Percentiles rank a stretch among this genome's conserved stretches.
Evolutionary conservation across 2,888 invertebrate genomes (phyloP).

Genomic region (Colostygia pectinataria): DNA sequence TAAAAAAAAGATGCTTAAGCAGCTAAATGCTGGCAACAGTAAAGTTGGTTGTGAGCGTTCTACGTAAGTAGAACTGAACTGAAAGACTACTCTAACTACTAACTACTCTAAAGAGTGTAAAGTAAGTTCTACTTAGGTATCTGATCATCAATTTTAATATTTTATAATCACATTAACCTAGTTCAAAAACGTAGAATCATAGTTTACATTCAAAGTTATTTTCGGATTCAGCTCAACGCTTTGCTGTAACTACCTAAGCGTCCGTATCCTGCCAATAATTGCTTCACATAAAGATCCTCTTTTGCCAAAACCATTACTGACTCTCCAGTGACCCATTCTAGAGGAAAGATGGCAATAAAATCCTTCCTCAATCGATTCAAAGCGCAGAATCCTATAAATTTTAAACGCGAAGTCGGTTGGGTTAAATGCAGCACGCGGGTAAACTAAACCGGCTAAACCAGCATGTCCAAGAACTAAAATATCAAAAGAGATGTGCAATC

Average conservation of each 20-base stretch:
- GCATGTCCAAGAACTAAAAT: too few species aligned
- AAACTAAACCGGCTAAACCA: too few species aligned
- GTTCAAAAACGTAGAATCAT: background rate
- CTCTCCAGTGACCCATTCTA: constrained; percentile 29
- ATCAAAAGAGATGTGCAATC: too few species aligned
- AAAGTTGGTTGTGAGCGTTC: too few species aligned
- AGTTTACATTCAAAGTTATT: constrained; percentile 5
- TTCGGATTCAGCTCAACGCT: background rate
- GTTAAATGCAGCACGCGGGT: background rate
- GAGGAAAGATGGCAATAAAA: constrained; percentile 31
- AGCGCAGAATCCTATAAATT: constrained; percentile 30
- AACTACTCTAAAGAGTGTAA: too few species aligned
- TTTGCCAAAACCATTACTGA: constrained; percentile 30
- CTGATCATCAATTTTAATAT: too few species aligned
- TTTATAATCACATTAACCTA: background rate
- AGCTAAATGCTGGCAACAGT: too few species aligned
- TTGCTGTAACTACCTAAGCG: constrained; percentile 18
- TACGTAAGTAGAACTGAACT: too few species aligned
- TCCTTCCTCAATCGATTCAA: constrained; percentile 27
- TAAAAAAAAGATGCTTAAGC: too few species aligned
- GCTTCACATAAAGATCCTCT: constrained; percentile 26
- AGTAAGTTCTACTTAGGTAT: too few species aligned
- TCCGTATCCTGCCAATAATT: constrained; percentile 22
- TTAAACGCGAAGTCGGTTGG: constrained; percentile 22
- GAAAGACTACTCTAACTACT: too few species aligned